Evolutionary conservation across 2,888 invertebrate genomes (phyloP), one percentile per base, ranked within the genome.

Genomic region (Patella pellucida): DNA sequence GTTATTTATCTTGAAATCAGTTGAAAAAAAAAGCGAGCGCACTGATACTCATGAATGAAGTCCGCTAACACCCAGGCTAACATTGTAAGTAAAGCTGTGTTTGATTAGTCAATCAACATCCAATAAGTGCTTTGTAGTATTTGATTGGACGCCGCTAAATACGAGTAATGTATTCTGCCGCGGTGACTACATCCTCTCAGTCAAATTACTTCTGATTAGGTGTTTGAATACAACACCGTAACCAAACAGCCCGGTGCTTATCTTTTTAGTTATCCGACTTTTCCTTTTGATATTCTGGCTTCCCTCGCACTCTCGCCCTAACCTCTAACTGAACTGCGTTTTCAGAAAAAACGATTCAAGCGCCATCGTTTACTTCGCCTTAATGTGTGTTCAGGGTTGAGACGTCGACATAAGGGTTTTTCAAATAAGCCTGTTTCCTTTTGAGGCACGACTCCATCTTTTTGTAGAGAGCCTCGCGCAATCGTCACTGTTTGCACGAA

Each of bases 61-160:
- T 41, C 41, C 41, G 7, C 9, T 41, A 41, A 41, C 41, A 41
- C 9, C 9, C 41, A 41, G 7, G 7, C 41, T 41, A 41, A 41
- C 41, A 41, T 41, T 41, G 9, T 41, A 41, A 41, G 19, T 62
- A 62, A 62, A 23, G 19, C 12, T 23, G 62, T 62, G 23, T 62
- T 62, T 62, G 62, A 62, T 62, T 62, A 62, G 62, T 62, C 62
- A 19, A 62, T 62, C 62, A 62, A 62, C 62, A 19, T 19, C 62
- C 62, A 23, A 23, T 12, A 19, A 62, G 11, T 62, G 19, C 23
- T 23, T 23, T 62, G 19, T 62, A 19, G 23, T 23, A 23, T 62
- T 23, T 62, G 62, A 62, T 62, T 62, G 62, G 62, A 62, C 23
- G 23, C 19, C 23, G 11, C 23, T 23, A 9, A 62, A 12, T 23